Base-by-base conservation (phyloP, 1,140 invertebrate species). In the Panagrolaimus sp. region DNA sequence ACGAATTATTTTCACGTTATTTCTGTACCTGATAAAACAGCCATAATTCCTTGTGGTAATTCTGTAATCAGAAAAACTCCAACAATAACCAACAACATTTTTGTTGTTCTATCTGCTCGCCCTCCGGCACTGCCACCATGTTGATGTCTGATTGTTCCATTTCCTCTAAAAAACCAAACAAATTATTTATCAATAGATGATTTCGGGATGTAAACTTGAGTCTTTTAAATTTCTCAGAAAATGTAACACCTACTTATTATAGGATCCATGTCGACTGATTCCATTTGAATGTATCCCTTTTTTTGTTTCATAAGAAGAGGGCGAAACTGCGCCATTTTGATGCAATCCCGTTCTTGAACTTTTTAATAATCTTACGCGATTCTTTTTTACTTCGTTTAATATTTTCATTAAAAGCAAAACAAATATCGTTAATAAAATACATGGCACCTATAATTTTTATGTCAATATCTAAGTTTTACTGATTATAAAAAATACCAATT, bases 1-100 rank as follows among this genome's bases (percentile, higher is more conserved):
- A 70, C 28, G 43, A 75, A 79, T 43, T 81, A 74, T 52, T 81
- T 76, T 7, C 78, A 76, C 14, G 82, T 69, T 26, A 79, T 63
- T 47, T n/a, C n/a, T n/a, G n/a, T n/a, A n/a, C 78, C 80, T 38
- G 67, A 78, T 24, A 82, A 45, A 3, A 82, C 70, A 10, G 80
- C 79, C 72, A 79, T 78, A 12, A 80, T 70, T 17, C 73, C 73
- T 45, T 76, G 79, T 8, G 79, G 79, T 21, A 81, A 45, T 67
- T 81, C 79, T 1, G 79, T 83, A 58, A 83, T 46, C 46, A 82
- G 44, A 68, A 83, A 75, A n/a, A 83, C 81, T 12, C 68, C 73
- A 10, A 82, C 80, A 65, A 82, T 82, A 28, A 77, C 71, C 44
- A 82, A 63, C 10, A 82, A 43, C 80, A 82, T 82, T 5, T 74